phyloP scores from a whole-genome alignment of 2,113 vertebrate genomes.

The Electrona antarctica region DNA sequence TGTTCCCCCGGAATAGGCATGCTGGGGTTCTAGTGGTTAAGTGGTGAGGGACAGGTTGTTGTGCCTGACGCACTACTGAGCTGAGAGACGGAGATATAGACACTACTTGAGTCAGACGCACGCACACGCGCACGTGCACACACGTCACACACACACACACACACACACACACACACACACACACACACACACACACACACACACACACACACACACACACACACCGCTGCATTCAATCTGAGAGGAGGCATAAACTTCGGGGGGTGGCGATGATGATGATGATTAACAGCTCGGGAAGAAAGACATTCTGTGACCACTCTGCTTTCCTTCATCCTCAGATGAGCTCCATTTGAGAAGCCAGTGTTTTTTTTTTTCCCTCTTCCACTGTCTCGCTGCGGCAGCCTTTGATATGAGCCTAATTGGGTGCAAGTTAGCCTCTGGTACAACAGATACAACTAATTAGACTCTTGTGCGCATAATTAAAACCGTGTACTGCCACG shows the following conservation, averaged over 20 bases:
- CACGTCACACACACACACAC: neutral
- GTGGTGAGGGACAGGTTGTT: no score
- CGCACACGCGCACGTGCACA: slow-evolving; percentile 11
- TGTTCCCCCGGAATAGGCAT: no score
- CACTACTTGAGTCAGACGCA: slow-evolving; percentile 28
- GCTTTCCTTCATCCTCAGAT: slow-evolving; percentile 53
- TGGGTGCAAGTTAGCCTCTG: slow-evolving; percentile 75
- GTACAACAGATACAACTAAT: slow-evolving; percentile 80
- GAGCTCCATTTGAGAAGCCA: slow-evolving; percentile 49
- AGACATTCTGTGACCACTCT: slow-evolving; percentile 34
- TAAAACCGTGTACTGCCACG: slow-evolving; percentile 75
- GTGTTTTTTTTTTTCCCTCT: neutral
- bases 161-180: neutral
- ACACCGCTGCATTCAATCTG: slow-evolving; percentile 49
- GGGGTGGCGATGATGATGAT: slow-evolving; percentile 39
- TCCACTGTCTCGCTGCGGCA: slow-evolving; percentile 39
- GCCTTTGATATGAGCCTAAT: slow-evolving; percentile 79
- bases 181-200: neutral
- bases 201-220: neutral
- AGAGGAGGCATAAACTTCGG: slow-evolving; percentile 14
- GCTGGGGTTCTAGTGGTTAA: no score
- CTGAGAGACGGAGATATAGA: slow-evolving; percentile 40
- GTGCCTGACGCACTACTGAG: no score
- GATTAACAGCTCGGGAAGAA: slow-evolving; percentile 48
- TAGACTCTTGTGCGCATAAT: slow-evolving; percentile 78